Base-by-base conservation (phyloP, 1,140 invertebrate genomes). In the Aphaenogaster floridana region DNA sequence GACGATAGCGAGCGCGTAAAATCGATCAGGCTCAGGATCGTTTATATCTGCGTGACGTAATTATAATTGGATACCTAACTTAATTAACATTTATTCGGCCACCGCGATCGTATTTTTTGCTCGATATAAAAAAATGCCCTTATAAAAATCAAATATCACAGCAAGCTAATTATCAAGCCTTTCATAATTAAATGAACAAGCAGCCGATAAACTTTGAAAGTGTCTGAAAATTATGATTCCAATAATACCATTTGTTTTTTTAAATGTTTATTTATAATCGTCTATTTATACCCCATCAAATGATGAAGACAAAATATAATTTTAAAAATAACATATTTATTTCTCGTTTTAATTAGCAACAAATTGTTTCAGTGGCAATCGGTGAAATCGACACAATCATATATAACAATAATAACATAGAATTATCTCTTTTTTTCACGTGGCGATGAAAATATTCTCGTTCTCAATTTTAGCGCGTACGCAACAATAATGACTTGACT, bases 41-140 rank as follows among this genome's bases (percentile, higher is more conserved):
- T n/a, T 6, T 66, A 21, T 63, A 48, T n/a, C 45, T 48, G 63
- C 13, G 28, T 42, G 39, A 83, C 39, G 39, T 42, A 45, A 57
- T 72, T 61, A 17, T 72, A 59, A 83, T 72, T 72, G 39, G n/a
- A 3, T n/a, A 39, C 28, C 66, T 50, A 42, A 13, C 4, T 80
- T 81, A 71, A 81, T 81, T 80, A 66, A 66, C 21, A 45, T 52
- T 66, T 52, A 57, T 81, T 69, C n/a, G 6, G 8, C 3, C 21
- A n/a, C 6, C 1, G 5, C 2, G 21, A 57, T 61, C n/a, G 9
- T 72, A 72, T 48, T 72, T 72, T 72, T 54, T 83, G 21, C 52
- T 15, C 45, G n/a, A 52, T 11, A 5, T 34, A 28, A 28, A 28
- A 28, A 28, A 28, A 28, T 15, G 57, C 1, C 21, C 17, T 0